A percentile compares a stretch with the other conserved stretches of the same genome.
phyloP scores from a whole-genome alignment of 2,113 vertebrate species.

The Copsychus sechellarum region DNA sequence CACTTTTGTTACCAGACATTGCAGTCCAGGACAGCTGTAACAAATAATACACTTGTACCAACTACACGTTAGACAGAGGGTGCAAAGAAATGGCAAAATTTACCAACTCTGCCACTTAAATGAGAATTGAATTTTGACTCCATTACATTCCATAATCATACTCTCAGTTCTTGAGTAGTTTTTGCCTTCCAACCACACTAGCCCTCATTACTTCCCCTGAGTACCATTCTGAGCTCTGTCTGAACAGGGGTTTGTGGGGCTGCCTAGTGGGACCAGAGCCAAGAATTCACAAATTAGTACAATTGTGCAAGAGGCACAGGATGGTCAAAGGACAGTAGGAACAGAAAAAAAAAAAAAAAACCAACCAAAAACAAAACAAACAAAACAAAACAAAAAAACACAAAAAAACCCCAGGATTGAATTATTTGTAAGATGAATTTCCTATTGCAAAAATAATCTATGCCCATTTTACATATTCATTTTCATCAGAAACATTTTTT shows the following conservation, averaged over 20 bases:
- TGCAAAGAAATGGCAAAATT: rapidly evolving
- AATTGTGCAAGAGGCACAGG: not conserved
- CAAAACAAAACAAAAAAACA: no score
- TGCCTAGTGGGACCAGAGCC: rapidly evolving
- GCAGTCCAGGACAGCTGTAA: not conserved
- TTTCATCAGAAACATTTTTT: not conserved
- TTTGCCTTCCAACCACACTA: not conserved
- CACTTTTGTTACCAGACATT: not conserved
- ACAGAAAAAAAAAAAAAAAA: not conserved
- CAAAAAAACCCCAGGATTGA: not conserved
- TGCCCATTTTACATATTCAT: not conserved
- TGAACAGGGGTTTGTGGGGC: not conserved
- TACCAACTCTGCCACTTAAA: not conserved
- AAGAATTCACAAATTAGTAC: not conserved
- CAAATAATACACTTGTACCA: not conserved
- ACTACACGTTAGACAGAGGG: not conserved
- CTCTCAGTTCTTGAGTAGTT: not conserved
- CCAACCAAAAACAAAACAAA: no score
- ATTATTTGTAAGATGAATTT: not conserved
- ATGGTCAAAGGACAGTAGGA: not conserved
- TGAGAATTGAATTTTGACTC: not conserved
- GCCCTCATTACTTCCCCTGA: not conserved
- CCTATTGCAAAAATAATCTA: not conserved
- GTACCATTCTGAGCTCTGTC: not conserved
- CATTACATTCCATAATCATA: not conserved